phyloP scores from a whole-genome alignment of 2,888 invertebrate species.

The Drosophila prostipennis region DNA sequence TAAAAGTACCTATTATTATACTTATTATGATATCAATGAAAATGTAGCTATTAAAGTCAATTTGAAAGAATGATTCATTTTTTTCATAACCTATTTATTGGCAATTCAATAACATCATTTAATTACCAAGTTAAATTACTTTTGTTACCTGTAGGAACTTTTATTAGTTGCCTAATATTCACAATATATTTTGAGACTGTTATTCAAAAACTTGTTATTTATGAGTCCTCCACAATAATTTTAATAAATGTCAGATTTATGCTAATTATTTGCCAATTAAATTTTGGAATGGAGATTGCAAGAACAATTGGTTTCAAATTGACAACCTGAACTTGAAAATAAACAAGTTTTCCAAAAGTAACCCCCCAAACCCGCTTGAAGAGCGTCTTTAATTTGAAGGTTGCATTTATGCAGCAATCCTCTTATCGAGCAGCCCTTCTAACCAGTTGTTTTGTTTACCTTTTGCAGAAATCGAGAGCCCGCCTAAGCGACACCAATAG shows the following conservation, averaged over 20 bases:
- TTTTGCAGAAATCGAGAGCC: slow-evolving; percentile 78
- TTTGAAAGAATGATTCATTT: too few relatives aligned
- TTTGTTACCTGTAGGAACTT: background rate
- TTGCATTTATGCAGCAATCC: slow-evolving; percentile 1
- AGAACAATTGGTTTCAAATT: background rate
- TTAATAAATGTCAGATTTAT: background rate
- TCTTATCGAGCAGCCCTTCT: background rate
- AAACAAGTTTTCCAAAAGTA: background rate
- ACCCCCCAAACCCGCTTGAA: background rate
- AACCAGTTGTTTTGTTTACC: slow-evolving; percentile 13
- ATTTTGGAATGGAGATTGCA: background rate
- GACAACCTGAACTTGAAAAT: background rate
- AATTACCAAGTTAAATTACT: background rate
- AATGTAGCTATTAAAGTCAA: too few relatives aligned
- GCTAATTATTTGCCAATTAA: background rate
- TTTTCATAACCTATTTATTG: too few relatives aligned
- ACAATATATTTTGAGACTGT: background rate
- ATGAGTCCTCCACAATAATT: background rate
- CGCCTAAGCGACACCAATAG: slow-evolving; percentile 68
- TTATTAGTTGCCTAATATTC: background rate
- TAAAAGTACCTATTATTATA: too few relatives aligned
- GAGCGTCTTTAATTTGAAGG: background rate
- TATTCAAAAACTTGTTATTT: background rate
- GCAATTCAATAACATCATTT: too few relatives aligned
- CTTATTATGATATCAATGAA: too few relatives aligned